phyloP scores from a whole-genome alignment of 2,797 vertebrate species.

The Takifugu ocellatus region DNA sequence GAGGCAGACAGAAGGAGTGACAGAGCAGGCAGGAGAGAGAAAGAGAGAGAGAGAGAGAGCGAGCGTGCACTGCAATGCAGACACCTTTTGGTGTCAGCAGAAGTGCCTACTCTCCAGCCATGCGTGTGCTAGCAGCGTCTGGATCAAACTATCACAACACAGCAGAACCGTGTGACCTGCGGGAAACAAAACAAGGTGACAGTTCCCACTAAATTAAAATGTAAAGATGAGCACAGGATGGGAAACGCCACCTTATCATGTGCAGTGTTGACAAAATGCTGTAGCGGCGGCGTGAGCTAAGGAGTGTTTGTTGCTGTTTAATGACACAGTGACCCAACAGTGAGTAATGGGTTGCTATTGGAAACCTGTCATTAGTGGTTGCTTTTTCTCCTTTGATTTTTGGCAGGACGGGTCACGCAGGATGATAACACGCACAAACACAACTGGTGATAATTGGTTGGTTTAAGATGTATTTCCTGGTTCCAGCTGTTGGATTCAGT shows the following conservation, averaged over 20 bases:
- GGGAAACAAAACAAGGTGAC: no score
- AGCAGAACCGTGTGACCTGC: background rate
- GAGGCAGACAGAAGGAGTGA: constrained; percentile 10
- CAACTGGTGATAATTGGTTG: background rate
- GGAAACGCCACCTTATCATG: background rate
- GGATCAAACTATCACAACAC: constrained; percentile 9
- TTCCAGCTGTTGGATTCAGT: background rate
- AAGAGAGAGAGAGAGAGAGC: constrained; percentile 16
- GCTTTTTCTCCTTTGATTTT: constrained; percentile 29
- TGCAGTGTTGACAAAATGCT: background rate
- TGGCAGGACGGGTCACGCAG: constrained; percentile 26
- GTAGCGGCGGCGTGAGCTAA: constrained; percentile 9
- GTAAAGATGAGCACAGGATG: background rate
- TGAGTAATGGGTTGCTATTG: constrained; percentile 52
- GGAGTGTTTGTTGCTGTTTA: constrained; percentile 26
- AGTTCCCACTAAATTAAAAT: background rate
- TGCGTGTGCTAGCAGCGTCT: constrained; percentile 33
- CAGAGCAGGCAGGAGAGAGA: constrained; percentile 2
- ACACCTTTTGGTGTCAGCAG: constrained; percentile 55
- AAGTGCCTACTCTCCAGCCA: constrained; percentile 45
- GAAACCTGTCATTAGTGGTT: constrained; percentile 60
- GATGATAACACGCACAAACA: constrained; percentile 9
- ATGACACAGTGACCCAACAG: constrained; percentile 31
- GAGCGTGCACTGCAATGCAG: constrained; percentile 66
- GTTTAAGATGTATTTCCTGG: constrained; percentile 1